A percentile compares a stretch with the other conserved stretches of the same genome.
These are phyloP conservation scores for Callopanchax toddi DNA, from an alignment of 2,113 vertebrate genomes.

Conservation along the genomic window DNA sequence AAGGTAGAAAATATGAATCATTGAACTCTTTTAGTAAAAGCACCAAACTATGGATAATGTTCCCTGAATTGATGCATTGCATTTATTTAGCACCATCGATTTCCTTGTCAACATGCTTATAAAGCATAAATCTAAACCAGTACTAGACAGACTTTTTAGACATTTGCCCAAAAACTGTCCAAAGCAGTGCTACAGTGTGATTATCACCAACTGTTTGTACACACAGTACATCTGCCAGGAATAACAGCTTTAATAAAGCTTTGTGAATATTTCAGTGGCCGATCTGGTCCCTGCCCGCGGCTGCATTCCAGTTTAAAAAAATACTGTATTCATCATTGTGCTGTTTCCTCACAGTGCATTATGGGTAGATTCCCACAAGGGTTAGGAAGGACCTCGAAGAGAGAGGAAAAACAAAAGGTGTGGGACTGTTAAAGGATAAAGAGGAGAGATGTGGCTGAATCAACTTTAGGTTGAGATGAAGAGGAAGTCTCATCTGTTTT, in stretches of 20 bases:
- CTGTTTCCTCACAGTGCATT: slow-evolving; percentile 51
- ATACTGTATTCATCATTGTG: slow-evolving; percentile 59
- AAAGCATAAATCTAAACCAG: slow-evolving; percentile 15
- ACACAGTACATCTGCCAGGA: slow-evolving; percentile 56
- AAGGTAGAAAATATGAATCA: neutral
- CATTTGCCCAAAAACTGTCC: slow-evolving; percentile 26
- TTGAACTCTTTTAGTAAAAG: too few relatives aligned
- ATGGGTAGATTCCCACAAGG: slow-evolving; percentile 51
- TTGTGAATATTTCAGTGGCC: slow-evolving; percentile 71
- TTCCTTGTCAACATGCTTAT: neutral
- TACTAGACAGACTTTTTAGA: too few relatives aligned
- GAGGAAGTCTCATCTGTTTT: slow-evolving; percentile 48
- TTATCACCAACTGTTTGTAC: slow-evolving; percentile 45
- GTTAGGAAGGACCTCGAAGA: neutral
- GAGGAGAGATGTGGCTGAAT: neutral
- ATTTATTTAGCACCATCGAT: neutral
- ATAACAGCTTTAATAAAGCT: slow-evolving; percentile 62
- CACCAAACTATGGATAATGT: too few relatives aligned
- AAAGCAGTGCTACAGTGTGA: slow-evolving; percentile 25
- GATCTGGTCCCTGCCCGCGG: slow-evolving; percentile 58
- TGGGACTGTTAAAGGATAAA: slow-evolving; percentile 20
- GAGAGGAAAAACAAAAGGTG: slow-evolving; percentile 1
- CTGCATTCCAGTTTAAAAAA: slow-evolving; percentile 50
- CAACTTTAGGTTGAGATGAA: slow-evolving; percentile 33
- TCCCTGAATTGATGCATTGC: neutral